Base-by-base conservation (phyloP, 2,113 vertebrate species). In the Boulengeromyrus knoepffleri region DNA sequence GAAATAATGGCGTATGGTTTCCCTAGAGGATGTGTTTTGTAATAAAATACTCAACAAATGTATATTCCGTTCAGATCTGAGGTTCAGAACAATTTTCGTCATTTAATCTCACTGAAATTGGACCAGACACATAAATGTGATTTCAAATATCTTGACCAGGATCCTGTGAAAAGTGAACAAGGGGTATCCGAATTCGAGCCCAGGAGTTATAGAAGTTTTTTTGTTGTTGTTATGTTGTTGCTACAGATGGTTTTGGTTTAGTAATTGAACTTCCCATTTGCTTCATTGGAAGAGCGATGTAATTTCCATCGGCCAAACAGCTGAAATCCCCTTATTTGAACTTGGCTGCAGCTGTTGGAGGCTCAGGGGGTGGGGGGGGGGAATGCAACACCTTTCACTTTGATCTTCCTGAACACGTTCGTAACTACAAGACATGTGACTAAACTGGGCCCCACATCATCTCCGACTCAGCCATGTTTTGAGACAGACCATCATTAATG, bases 291-390 rank as follows among this genome's bases (percentile, higher is more conserved):
- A 66, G 27, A 58, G 42, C 53, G 24, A 53, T 58, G 87, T 31
- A 27, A 87, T 87, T 87, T 87, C 56, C 87, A 88, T 66, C 52
- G 31, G 87, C 87, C 27, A 62, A 88, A 62, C 36, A 46, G 56
- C 52, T 88, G 87, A 88, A 42, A 42, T 42, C 62, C 42, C 83
- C 36, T 88, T 62, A 88, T 88, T 45, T 42, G 87, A 88, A 88
- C 36, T 45, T 88, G 56, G 53, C 87, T 88, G 87, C 36, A 62
- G 27, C 87, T 88, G 36, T 62, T 62, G 36, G 36, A 88, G 21
- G 24, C 86, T 52, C 50, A 2, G 86, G 27, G 74, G 36, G 74
- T 3, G 4, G 70, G n/a, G 31, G 7, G 10, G 66, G 66, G n/a
- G 9, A 3, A 50, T 27, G 84, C 45, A 50, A 50, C 84, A 86